Percentiles rank a stretch among this genome's conserved stretches.
Conservation (phyloP, 2,797 vertebrate genomes). For the Lithobates sylvaticus region DNA sequence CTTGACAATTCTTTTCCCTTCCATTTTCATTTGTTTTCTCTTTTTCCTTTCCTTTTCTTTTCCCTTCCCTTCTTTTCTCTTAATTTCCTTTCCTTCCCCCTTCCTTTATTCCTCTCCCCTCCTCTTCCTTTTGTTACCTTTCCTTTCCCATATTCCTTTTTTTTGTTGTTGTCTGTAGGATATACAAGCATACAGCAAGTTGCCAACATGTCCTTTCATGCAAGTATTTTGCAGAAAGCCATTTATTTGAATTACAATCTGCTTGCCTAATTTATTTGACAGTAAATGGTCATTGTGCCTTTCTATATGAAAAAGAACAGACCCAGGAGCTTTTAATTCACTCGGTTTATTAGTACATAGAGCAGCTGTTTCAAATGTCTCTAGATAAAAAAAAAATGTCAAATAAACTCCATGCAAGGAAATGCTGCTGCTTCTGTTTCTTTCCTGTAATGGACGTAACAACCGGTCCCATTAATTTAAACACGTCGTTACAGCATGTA, state of each 20-base stretch:
- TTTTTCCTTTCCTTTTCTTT: too few relatives aligned
- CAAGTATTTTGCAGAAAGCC: conserved; percentile 26
- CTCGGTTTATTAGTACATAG: conserved; percentile 44
- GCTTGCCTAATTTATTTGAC: conserved; percentile 37
- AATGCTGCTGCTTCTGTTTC: not conserved
- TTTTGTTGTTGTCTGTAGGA: too few relatives aligned
- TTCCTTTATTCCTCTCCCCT: too few relatives aligned
- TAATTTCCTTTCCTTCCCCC: too few relatives aligned
- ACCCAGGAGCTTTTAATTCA: conserved; percentile 9
- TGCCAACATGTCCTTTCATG: conserved; percentile 17
- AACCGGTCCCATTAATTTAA: too few relatives aligned
- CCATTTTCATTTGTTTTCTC: too few relatives aligned
- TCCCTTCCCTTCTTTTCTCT: too few relatives aligned
- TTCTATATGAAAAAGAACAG: conserved; percentile 23
- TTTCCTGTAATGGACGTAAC: not conserved
- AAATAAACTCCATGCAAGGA: not conserved
- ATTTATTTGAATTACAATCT: conserved; percentile 41
- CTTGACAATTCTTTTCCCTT: too few relatives aligned
- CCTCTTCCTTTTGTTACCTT: too few relatives aligned
- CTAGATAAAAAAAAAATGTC: not conserved
- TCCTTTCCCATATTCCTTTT: too few relatives aligned
- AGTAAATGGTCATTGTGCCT: conserved; percentile 20
- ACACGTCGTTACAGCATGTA: not conserved
- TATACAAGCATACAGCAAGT: not conserved
- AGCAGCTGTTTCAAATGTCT: conserved; percentile 11